A percentile compares a stretch with the other conserved stretches of the same genome.
Conservation (phyloP, 2,797 vertebrate genomes). For the Phataginus tricuspis region DNA sequence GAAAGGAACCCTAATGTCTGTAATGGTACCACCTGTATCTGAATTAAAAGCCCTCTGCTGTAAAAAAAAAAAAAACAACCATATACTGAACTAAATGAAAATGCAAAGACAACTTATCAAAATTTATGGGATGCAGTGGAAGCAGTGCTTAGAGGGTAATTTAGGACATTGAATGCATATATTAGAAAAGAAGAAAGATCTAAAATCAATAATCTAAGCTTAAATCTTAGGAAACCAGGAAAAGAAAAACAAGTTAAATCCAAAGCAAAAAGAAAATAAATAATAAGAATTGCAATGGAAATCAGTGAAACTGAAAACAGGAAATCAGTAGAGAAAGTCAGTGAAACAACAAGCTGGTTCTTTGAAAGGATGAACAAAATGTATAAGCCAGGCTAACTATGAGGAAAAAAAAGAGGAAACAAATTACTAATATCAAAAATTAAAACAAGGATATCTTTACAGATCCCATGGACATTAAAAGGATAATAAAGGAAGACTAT, state of each 20-base stretch:
- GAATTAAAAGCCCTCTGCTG: too few relatives aligned
- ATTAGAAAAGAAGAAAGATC: neutral
- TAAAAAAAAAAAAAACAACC: too few relatives aligned
- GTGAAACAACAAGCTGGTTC: neutral
- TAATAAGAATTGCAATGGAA: neutral
- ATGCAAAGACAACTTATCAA: neutral
- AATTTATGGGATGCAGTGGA: neutral
- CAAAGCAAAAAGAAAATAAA: neutral
- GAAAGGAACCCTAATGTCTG: too few relatives aligned
- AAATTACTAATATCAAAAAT: neutral
- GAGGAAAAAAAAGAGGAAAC: neutral
- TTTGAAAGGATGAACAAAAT: neutral
- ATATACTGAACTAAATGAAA: neutral
- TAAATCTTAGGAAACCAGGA: neutral
- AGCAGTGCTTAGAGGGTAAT: neutral
- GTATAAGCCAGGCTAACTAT: neutral
- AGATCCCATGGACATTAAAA: neutral
- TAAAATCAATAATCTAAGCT: neutral
- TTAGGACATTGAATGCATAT: neutral
- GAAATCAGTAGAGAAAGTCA: neutral
- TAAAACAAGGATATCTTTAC: neutral
- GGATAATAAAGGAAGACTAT: neutral
- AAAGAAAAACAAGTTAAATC: neutral
- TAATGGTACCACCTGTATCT: too few relatives aligned
- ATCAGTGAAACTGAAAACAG: neutral